Percentiles rank a stretch among this genome's conserved stretches.
phyloP scores from a whole-genome alignment of 1,140 invertebrate species.

The Caenorhabditis latens region DNA sequence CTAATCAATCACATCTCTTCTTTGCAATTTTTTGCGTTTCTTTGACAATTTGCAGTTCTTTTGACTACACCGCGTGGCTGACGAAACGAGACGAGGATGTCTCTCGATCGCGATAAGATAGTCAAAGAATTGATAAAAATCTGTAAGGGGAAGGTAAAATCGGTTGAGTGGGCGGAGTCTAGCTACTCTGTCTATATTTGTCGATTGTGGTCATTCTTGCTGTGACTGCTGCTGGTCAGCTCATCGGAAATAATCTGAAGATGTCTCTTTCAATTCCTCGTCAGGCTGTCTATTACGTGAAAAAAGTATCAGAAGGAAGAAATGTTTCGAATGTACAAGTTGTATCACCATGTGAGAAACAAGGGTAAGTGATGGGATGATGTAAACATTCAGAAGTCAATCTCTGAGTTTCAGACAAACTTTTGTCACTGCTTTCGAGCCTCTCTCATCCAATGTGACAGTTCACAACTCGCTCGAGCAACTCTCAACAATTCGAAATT shows the following conservation, averaged over 20 bases:
- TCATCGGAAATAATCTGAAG: neutral
- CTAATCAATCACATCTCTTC: neutral
- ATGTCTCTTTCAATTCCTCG: conserved; percentile 4
- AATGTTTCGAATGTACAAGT: conserved; percentile 10
- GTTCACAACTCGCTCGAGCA: conserved; percentile 29
- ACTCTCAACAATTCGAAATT: neutral
- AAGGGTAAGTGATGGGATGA: neutral
- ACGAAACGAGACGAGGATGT: neutral
- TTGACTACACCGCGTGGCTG: conserved; percentile 30
- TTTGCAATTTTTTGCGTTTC: neutral
- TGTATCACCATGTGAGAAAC: conserved; percentile 27
- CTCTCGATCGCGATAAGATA: conserved; percentile 5
- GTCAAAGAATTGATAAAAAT: conserved; percentile 40
- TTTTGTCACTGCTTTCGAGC: conserved; percentile 8
- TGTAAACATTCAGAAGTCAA: neutral
- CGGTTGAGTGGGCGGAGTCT: neutral
- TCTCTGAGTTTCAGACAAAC: conserved; percentile 1
- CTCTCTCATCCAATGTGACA: neutral
- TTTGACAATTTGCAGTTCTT: neutral
- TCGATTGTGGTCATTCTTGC: neutral
- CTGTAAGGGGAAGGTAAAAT: neutral
- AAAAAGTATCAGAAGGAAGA: neutral
- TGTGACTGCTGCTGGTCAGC: conserved; percentile 25
- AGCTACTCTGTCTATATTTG: neutral
- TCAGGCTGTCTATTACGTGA: conserved; percentile 6